Conservation (phyloP, 1,140 invertebrate species). For the Zeugodacus cucurbitae region DNA sequence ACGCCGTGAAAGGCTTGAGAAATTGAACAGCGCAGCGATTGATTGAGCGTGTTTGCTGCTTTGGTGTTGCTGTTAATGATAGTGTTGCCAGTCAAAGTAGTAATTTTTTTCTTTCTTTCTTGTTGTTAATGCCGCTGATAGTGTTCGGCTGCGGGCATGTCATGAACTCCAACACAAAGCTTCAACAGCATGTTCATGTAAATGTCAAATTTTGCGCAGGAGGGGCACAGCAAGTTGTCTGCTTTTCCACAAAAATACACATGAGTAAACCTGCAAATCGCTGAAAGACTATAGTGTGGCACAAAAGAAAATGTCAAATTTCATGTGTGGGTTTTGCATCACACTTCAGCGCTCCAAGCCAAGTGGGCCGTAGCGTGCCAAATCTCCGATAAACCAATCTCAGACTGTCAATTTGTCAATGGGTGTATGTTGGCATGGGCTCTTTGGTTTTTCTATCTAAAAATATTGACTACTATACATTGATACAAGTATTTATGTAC, state of each 20-base stretch:
- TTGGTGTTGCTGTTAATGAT: not conserved
- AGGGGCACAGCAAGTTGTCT: not conserved
- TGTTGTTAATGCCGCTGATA: not conserved
- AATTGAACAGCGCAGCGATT: not conserved
- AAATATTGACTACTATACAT: not conserved
- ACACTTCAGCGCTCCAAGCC: not conserved
- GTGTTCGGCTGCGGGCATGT: not conserved
- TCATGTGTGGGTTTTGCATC: not conserved
- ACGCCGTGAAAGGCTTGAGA: not conserved
- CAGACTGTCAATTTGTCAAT: conserved; percentile 10
- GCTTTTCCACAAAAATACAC: not conserved
- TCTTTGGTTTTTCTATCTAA: not conserved
- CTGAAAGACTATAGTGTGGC: no score
- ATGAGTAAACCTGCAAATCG: no score
- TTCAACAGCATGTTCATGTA: conserved; percentile 1
- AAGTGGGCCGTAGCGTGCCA: conserved; percentile 7
- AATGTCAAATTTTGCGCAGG: not conserved
- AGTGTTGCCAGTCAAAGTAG: not conserved
- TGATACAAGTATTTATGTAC: no score
- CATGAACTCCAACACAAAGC: not conserved
- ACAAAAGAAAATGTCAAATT: conserved; percentile 36
- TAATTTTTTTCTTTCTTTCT: not conserved
- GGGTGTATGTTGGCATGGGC: not conserved
- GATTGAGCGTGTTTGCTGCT: not conserved
- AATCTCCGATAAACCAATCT: conserved; percentile 20